Base-by-base conservation (phyloP, 2,113 vertebrate species). In the Emydocephalus ijimae region DNA sequence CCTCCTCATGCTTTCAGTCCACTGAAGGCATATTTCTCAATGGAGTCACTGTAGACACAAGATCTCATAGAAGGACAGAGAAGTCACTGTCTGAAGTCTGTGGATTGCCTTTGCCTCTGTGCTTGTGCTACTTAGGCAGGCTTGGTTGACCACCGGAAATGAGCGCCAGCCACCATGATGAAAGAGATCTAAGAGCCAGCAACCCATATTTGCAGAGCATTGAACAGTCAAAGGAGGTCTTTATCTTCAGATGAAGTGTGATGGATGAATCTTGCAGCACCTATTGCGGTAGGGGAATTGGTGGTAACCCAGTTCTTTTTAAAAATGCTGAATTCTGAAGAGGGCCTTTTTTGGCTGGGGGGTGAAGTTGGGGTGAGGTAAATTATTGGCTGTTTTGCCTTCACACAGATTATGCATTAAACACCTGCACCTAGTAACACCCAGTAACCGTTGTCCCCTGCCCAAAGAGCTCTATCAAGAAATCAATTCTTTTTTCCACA, bases 111-210 rank as follows among this genome's bases (percentile, higher is more conserved):
- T 90, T 93, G 93, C 91, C 39, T 94, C 88, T 94, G 56, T 54
- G 89, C 87, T 96, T 95, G 90, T 95, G 95, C 89, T 95, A 90
- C 91, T 96, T 89, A 64, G 55, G 89, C 93, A 93, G 93, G 90
- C 95, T 90, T 55, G 87, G 94, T 91, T 93, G 93, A 93, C 94
- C 92, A 91, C 88, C 93, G 95, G 94, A 95, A 93, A 93, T 89
- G 88, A 93, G 87, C 91, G 88, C 56, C 74, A 94, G 92, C 89
- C 56, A 43, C 54, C 93, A 92, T 89, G 90, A 85, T 89, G 93
- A 96, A 90, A 90, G 88, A 90, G 92, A 94, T 94, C 88, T 5
- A 74, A 91, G 92, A 93, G 24, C 81, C 93, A 95, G 94, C 92
- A 94, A 92, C 87, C 94, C 92, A 43, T 94, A 93, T 45, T 95